Percentiles rank a stretch among this genome's conserved stretches.
Conservation (phyloP, 2,888 invertebrate species). For the Omphaloscelis lunosa region DNA sequence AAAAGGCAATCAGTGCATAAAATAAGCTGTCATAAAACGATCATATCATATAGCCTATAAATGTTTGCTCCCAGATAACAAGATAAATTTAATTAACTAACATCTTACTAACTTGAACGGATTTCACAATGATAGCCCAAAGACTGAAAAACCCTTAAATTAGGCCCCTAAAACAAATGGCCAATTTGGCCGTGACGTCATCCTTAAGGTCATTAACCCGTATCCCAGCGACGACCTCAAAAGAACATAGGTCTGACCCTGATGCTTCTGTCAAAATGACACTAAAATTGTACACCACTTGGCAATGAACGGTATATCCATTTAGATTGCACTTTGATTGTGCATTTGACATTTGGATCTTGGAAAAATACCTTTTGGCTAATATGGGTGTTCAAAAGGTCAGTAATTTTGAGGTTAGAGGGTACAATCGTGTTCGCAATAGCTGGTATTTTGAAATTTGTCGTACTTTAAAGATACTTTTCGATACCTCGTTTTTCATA, state of each 20-base stretch:
- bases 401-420: slow-evolving; percentile 13
- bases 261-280: slow-evolving; percentile 34
- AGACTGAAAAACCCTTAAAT: background rate
- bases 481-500: background rate
- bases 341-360: slow-evolving; percentile 31
- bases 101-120: background rate
- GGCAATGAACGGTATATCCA: slow-evolving; percentile 7
- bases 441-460: background rate
- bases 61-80: background rate
- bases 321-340: slow-evolving; percentile 29
- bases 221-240: slow-evolving; percentile 19
- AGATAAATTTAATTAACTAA: background rate
- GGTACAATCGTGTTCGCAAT: slow-evolving; percentile 1
- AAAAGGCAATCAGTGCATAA: background rate
- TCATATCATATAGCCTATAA: too few relatives aligned
- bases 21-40: background rate
- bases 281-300: slow-evolving; percentile 29
- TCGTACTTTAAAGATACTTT: background rate
- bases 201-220: slow-evolving; percentile 30
- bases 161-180: slow-evolving; percentile 28
- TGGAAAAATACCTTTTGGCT: slow-evolving; percentile 12
- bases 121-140: background rate
- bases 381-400: background rate
- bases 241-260: slow-evolving; percentile 25
- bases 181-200: slow-evolving; percentile 33